Conservation (phyloP, 1,140 invertebrate genomes). For the Hypothenemus hampei region DNA sequence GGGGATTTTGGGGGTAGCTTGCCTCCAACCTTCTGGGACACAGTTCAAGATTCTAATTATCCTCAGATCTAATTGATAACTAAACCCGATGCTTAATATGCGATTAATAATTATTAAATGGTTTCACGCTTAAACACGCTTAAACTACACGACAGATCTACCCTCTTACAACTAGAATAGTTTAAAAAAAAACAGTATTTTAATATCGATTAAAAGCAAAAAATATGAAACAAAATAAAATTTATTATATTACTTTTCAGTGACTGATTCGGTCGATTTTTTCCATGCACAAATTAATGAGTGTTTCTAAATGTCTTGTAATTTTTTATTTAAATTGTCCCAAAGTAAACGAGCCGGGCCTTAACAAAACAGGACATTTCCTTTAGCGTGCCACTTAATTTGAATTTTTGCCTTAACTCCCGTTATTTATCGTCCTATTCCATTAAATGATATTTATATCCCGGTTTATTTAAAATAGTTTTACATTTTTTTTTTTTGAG, state of each 20-base stretch:
- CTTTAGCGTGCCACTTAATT: background rate
- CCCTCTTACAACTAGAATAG: too few species aligned
- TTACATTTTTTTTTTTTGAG: too few species aligned
- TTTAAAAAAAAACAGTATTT: too few species aligned
- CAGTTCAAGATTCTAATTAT: constrained; percentile 13
- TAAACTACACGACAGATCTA: too few species aligned
- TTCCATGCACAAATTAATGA: too few species aligned
- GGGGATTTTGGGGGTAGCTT: constrained; percentile 2
- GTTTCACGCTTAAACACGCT: too few species aligned
- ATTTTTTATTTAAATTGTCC: background rate
- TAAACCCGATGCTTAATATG: constrained; percentile 1
- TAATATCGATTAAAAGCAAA: too few species aligned
- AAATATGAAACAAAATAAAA: too few species aligned
- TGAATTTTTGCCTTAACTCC: background rate
- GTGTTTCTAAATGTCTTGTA: background rate
- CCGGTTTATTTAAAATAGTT: too few species aligned
- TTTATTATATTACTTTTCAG: too few species aligned
- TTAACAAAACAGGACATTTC: background rate
- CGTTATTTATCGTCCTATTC: background rate
- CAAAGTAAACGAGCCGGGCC: background rate
- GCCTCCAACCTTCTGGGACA: constrained; percentile 3
- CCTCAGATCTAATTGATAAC: constrained; percentile 9
- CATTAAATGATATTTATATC: background rate
- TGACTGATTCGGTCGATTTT: too few species aligned
- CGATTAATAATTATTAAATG: constrained; percentile 7